A percentile compares a stretch with the other conserved stretches of the same genome.
These are phyloP conservation scores for Uromys caudimaculatus DNA, from an alignment of 2,797 vertebrate species.

Conservation along the genomic window DNA sequence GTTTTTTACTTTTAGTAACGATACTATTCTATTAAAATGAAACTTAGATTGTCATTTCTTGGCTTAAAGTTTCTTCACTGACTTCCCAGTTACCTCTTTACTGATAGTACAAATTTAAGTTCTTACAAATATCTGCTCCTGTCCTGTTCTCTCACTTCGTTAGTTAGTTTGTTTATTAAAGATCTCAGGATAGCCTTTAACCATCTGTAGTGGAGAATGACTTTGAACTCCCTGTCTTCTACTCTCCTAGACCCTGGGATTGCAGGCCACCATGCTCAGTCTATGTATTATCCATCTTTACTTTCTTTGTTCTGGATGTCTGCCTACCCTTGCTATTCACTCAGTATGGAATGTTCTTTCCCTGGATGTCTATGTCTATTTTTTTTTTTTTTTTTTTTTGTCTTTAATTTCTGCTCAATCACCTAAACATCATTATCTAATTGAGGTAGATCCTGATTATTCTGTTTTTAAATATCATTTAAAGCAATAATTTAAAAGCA, in stretches of 20 bases:
- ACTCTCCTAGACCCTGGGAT: not conserved
- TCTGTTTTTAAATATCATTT: slow-evolving; percentile 40
- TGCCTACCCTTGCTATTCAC: not conserved
- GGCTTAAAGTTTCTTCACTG: not conserved
- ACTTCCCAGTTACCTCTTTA: not conserved
- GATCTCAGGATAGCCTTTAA: not conserved
- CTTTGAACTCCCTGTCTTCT: not conserved
- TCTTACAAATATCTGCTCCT: slow-evolving; percentile 13
- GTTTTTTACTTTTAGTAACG: slow-evolving; percentile 5
- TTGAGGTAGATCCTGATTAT: slow-evolving; percentile 19
- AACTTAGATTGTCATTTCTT: slow-evolving; percentile 44
- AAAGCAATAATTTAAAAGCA: slow-evolving; percentile 36
- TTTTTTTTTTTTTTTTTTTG: not conserved
- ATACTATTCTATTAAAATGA: slow-evolving; percentile 35
- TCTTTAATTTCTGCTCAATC: slow-evolving; percentile 40
- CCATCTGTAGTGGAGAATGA: not conserved
- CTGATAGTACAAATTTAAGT: not conserved
- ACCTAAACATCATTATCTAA: slow-evolving; percentile 30
- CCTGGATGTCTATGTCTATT: not conserved
- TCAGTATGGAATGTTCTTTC: not conserved
- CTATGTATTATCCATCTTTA: not conserved
- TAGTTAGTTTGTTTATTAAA: not conserved
- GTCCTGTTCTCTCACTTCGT: not conserved
- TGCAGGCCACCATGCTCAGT: not conserved
- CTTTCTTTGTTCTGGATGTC: not conserved